These are phyloP conservation scores for Oeneis ivallda DNA, from an alignment of 2,888 invertebrate genomes.

Conservation along the genomic window DNA sequence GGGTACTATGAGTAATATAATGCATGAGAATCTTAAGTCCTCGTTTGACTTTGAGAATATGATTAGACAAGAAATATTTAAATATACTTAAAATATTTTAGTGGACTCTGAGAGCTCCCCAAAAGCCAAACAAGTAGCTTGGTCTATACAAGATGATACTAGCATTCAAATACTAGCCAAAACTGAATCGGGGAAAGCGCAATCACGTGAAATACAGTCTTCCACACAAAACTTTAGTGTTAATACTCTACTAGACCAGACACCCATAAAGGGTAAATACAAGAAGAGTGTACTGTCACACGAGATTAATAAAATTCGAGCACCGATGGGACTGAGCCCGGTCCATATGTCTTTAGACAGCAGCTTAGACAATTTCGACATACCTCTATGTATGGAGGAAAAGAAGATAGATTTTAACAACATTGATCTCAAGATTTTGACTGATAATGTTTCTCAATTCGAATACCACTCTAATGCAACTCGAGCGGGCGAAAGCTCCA, in stretches of 20 bases:
- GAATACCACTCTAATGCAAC: constrained; percentile 53
- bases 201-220: constrained; percentile 50
- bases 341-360: constrained; percentile 69
- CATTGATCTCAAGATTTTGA: constrained; percentile 76
- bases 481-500: constrained; percentile 57
- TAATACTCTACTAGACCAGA: constrained; percentile 57
- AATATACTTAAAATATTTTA: constrained; percentile 44
- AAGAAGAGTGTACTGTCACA: constrained; percentile 56
- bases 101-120: constrained; percentile 57
- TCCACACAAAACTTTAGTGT: constrained; percentile 50
- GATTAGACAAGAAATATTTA: not conserved
- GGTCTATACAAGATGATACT: constrained; percentile 63
- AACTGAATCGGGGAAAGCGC: constrained; percentile 48
- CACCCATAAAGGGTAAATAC: constrained; percentile 65
- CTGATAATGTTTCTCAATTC: constrained; percentile 65
- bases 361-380: constrained; percentile 66
- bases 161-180: constrained; percentile 57
- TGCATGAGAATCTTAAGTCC: too few species aligned
- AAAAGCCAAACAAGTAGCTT: constrained; percentile 48
- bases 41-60: not conserved
- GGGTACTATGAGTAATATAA: too few species aligned
- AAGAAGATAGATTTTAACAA: constrained; percentile 74
- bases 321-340: constrained; percentile 53
- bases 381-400: constrained; percentile 64
- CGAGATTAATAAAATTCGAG: constrained; percentile 73